Base-by-base conservation (phyloP, 2,888 invertebrate species). In the Dryococelus australis region DNA sequence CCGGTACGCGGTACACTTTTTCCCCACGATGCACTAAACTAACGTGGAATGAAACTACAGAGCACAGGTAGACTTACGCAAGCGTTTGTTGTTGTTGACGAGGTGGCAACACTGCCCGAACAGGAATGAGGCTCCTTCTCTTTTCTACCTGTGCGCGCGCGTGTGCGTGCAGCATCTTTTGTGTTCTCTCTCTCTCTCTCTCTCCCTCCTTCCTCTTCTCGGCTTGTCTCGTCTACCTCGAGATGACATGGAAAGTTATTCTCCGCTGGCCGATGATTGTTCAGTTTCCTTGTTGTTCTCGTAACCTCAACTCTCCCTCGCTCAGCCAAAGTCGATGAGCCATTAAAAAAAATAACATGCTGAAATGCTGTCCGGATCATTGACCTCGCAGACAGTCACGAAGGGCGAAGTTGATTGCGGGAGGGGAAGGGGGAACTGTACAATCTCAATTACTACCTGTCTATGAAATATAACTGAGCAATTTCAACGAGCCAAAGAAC, bases 211-310 rank as follows among this genome's bases (percentile, higher is more conserved):
- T n/a, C n/a, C n/a, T n/a, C n/a, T n/a, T n/a, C n/a, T n/a, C n/a
- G n/a, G 6, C 43, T 83, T 12, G 43, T 27, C 43, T 35, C 16
- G 83, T 10, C 43, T 83, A 13, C 83, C 83, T 83, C 43, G 12
- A 83, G 83, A 83, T 83, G 83, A 83, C 83, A 83, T 83, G 83
- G 10, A 83, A 83, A 83, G 83, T 83, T 83, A 83, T 83, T 83
- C 83, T 43, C 8, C 28, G 43, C 35, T 20, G 83, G 28, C 24
- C 65, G 65, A 65, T 65, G 65, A 65, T 65, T 65, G 65, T 65
- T 65, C 65, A 65, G 65, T 65, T 65, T 65, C 20, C 65, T 65
- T 65, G 65, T 65, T 65, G 65, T 65, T 65, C 65, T 65, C 65
- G 20, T 65, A 65, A 65, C 65, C 65, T 16, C 65, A 65, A 65